Evolutionary conservation across 1,140 invertebrate species (phyloP).

Genomic region (Mamestra configurata): DNA sequence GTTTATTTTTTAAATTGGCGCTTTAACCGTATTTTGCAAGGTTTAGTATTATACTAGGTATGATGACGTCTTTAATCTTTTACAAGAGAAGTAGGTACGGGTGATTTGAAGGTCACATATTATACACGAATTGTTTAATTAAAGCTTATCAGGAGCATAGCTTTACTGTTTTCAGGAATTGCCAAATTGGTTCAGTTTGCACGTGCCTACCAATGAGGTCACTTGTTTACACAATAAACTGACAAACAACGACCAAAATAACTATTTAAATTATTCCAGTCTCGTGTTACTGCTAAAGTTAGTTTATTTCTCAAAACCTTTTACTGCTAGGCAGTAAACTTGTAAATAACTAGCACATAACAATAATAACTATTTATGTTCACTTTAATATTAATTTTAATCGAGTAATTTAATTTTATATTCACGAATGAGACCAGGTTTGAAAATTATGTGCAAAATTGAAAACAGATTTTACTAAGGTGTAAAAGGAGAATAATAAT

Average conservation of each 20-base stretch:
- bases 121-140: too few relatives aligned
- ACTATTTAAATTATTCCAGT: too few relatives aligned
- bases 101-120: too few relatives aligned
- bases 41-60: background rate
- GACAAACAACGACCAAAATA: background rate
- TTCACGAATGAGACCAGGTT: background rate
- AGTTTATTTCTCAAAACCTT: background rate
- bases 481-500: background rate
- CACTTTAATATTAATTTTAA: background rate
- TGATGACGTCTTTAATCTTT: too few relatives aligned
- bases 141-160: too few relatives aligned
- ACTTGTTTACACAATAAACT: too few relatives aligned
- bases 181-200: too few relatives aligned
- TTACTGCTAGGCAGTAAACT: background rate
- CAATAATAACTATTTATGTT: background rate
- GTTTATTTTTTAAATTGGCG: background rate
- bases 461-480: background rate
- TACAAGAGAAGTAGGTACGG: too few relatives aligned
- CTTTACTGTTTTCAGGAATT: too few relatives aligned
- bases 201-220: too few relatives aligned
- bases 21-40: background rate
- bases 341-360: background rate
- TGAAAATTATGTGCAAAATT: too few relatives aligned
- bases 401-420: background rate
- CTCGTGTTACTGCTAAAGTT: background rate